Evolutionary conservation across 2,888 invertebrate genomes (phyloP).

Genomic region (Heteromyza rotundicornis): DNA sequence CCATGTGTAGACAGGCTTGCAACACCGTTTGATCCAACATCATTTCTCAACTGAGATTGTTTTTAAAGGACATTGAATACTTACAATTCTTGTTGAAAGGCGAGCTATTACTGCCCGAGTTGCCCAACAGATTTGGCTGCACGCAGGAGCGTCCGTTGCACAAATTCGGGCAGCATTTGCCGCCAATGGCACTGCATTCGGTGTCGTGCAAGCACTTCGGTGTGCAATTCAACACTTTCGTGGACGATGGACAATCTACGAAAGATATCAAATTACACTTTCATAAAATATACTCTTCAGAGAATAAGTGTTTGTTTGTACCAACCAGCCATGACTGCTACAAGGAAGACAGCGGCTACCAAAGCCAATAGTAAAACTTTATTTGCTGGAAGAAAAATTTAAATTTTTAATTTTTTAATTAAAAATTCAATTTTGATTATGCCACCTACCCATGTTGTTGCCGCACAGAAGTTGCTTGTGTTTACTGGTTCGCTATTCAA

Average conservation of each 20-base stretch:
- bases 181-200: conserved; percentile 70
- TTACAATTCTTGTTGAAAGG: conserved; percentile 62
- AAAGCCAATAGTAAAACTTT: conserved; percentile 17
- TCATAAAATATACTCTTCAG: neutral
- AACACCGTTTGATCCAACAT: too few species aligned
- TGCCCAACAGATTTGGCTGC: conserved; percentile 59
- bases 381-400: conserved; percentile 27
- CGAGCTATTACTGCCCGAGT: conserved; percentile 42
- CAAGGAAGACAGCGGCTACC: conserved; percentile 3
- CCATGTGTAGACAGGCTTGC: too few species aligned
- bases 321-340: neutral
- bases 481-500: conserved; percentile 23
- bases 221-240: conserved; percentile 71
- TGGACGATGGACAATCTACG: conserved; percentile 69
- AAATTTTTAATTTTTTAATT: conserved; percentile 2
- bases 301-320: neutral
- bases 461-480: conserved; percentile 5
- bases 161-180: conserved; percentile 74
- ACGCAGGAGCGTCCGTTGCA: conserved; percentile 75
- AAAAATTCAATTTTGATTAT: neutral
- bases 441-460: neutral
- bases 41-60: too few species aligned
- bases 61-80: too few species aligned
- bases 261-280: neutral
- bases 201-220: conserved; percentile 73